Evolutionary conservation across 2,113 vertebrate species (phyloP), one percentile per base, ranked within the genome.

Genomic region (Willisornis vidua): DNA sequence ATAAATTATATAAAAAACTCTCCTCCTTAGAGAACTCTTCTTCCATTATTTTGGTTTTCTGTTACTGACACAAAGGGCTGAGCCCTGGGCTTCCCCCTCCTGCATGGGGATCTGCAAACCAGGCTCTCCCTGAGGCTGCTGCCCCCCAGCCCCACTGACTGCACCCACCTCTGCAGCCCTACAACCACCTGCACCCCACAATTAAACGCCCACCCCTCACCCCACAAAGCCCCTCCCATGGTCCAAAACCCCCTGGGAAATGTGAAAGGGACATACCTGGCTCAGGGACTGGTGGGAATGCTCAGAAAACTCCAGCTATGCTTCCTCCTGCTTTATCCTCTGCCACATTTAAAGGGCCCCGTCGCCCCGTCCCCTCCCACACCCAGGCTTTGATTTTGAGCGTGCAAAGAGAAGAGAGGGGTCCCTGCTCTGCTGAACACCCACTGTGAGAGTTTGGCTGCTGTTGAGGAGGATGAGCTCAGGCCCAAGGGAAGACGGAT

Each of bases 401-500:
- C 49, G 39, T 25, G 4, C 3, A 0, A 22, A 58, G 48, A 28
- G 23, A 46, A 58, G 43, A n/a, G 37, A 46, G 61, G 0, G 0
- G 24, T 24, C 46, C 46, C 28, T 41, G 31, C 85, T 58, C 39
- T 49, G 54, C 41, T 7, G 19, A 76, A 7, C 43, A 17, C 37
- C 26, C 2, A 0, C 51, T 35, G 23, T 5, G 72, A 41, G 20
- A 0, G 0, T 3, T 37, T 35, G 10, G 74, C 52, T 18, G 14
- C 79, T 58, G 10, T 7, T 19, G 11, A 24, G 24, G 59, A 52
- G 31, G 65, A 66, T 2, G 28, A 87, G 59, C 46, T 41, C 8
- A n/a, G 66, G 45, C 41, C 23, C 2, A 20, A 28, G n/a, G 85
- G 68, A 62, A 52, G 70, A 17, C 49, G 31, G 6, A 43, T 55